These are phyloP conservation scores for Halisarca cf. caerulea DNA, from an alignment of 37 sponge, comb jelly and placozoan genomes.

Conservation along the genomic window DNA sequence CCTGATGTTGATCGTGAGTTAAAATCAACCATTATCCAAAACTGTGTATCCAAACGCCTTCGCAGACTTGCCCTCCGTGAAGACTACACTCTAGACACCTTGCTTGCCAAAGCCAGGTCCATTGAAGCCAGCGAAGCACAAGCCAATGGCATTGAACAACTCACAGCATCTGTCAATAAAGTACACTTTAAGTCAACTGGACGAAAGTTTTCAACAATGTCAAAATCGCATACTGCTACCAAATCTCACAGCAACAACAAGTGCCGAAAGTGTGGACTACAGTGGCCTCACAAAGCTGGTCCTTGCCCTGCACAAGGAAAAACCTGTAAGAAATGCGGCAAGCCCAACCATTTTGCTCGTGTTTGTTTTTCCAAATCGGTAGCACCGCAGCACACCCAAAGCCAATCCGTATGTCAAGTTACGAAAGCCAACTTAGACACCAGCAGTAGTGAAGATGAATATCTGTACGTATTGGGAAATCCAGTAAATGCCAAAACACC, in stretches of 20 bases:
- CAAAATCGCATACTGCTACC: too few species aligned
- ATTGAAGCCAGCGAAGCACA: slow-evolving; percentile 1
- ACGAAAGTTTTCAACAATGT: too few species aligned
- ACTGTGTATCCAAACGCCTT: slow-evolving; percentile 30
- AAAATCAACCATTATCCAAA: slow-evolving; percentile 18
- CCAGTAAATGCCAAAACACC: too few species aligned
- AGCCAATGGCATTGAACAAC: not conserved
- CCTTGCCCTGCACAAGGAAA: slow-evolving; percentile 51
- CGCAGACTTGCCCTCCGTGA: slow-evolving; percentile 29
- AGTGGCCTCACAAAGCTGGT: slow-evolving; percentile 32
- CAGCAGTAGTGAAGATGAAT: too few species aligned
- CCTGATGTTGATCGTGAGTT: slow-evolving; percentile 10
- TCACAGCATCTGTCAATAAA: too few species aligned
- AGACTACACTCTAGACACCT: slow-evolving; percentile 17
- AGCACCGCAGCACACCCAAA: too few species aligned
- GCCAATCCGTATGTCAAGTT: too few species aligned
- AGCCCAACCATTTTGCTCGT: slow-evolving; percentile 51
- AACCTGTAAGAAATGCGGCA: slow-evolving; percentile 40
- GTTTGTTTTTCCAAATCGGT: not conserved
- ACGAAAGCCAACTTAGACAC: too few species aligned
- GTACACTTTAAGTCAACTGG: too few species aligned
- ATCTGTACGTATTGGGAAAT: too few species aligned
- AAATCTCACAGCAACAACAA: too few species aligned
- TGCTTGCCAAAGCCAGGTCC: slow-evolving; percentile 1
- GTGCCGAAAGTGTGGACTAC: slow-evolving; percentile 34